Base-by-base conservation (phyloP, 1,140 invertebrate species). In the Vollenhovia emeryi region DNA sequence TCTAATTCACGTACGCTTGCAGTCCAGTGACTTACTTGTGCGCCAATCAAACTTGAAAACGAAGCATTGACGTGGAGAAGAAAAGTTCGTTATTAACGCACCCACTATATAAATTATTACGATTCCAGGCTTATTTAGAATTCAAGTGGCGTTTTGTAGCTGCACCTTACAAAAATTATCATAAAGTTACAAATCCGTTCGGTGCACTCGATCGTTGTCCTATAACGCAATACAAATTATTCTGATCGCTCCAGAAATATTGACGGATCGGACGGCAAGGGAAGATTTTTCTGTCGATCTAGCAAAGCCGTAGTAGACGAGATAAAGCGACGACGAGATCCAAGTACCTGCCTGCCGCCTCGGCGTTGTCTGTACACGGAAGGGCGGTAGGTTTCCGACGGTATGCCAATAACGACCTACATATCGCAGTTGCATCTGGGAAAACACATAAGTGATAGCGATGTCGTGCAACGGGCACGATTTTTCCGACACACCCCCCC, bases 401-500 rank as follows among this genome's bases (percentile, higher is more conserved):
- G 55, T 71, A 82, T 71, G 66, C 52, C 78, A 73, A 82, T 82
- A 52, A 82, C 73, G 66, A 57, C 66, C 78, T 27, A 73, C 66
- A 82, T 82, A 82, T 79, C 62, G 66, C 50, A 18, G 36, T 55
- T 82, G 40, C 66, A 82, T 82, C 66, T 43, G 24, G 48, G 36
- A 52, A 80, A 80, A 66, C 73, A 64, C 50, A n/a, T 74, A 78
- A 76, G 66, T 36, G 79, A 75, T 30, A 86, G 30, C 50, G 80
- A 71, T 83, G 62, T 48, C 84, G 78, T 48, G 45, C 6, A 24
- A 21, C 66, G 33, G 1, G n/a, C n/a, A n/a, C 48, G 36, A 86
- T 73, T 90, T 87, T 86, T 79, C 57, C 18, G 62, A 83, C 87
- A 91, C 86, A 84, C 80, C 24, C 60, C 80, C 24, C 60, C 15